A percentile compares a stretch with the other conserved stretches of the same genome.
phyloP scores from a whole-genome alignment of 2,797 vertebrate genomes.

The Hozukius guyotensis region DNA sequence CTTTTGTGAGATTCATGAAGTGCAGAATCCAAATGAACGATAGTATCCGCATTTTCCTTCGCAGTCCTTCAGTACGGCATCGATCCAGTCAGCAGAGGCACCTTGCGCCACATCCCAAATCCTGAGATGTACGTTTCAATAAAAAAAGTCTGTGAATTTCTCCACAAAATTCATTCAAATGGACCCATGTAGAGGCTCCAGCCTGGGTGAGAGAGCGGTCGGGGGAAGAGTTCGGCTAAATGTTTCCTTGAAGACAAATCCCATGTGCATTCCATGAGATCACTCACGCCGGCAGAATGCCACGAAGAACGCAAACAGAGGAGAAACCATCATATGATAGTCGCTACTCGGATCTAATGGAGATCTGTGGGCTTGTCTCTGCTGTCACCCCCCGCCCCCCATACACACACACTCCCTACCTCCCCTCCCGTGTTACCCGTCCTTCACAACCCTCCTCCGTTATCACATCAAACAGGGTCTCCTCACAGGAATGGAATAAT shows the following conservation, averaged over 20 bases:
- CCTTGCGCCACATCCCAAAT: constrained; percentile 36
- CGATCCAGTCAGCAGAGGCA: constrained; percentile 31
- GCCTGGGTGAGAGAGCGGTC: constrained; percentile 2
- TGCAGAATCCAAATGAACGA: constrained; percentile 67
- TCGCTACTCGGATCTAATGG: constrained; percentile 39
- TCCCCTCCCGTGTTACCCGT: constrained; percentile 17
- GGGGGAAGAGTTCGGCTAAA: constrained; percentile 4
- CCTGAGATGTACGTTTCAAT: not conserved
- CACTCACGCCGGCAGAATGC: constrained; percentile 72
- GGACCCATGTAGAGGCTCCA: constrained; percentile 10
- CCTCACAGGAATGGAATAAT: not conserved
- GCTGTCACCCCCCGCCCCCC: not conserved
- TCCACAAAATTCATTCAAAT: constrained; percentile 14
- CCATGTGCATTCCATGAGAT: constrained; percentile 81
- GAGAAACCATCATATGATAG: constrained; percentile 54
- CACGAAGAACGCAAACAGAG: constrained; percentile 55
- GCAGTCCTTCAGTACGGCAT: constrained; percentile 12
- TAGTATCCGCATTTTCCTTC: constrained; percentile 63
- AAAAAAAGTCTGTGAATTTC: not conserved
- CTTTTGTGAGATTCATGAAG: constrained; percentile 41
- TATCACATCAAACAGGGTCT: constrained; percentile 22
- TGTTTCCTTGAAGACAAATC: constrained; percentile 41
- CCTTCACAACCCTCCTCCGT: constrained; percentile 51
- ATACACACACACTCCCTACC: constrained; percentile 15
- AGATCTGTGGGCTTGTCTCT: constrained; percentile 33